Evolutionary conservation across 2,113 vertebrate species (phyloP).

Genomic region (Chaetops frenatus): DNA sequence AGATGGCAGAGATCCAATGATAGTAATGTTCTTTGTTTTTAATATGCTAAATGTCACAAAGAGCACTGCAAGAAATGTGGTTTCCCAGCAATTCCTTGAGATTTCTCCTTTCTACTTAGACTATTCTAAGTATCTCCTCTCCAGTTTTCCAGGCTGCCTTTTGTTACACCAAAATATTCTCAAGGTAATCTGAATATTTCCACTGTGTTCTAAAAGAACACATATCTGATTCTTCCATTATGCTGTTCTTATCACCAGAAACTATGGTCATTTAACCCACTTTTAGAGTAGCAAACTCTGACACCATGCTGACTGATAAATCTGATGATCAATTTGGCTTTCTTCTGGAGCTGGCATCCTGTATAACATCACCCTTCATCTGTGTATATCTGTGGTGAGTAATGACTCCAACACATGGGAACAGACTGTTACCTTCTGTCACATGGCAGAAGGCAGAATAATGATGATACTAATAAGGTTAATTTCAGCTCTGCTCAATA

Average conservation of each 20-base stretch:
- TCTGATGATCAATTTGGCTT: not conserved
- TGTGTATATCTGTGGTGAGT: not conserved
- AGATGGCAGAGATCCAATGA: not conserved
- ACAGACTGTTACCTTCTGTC: slow-evolving; percentile 4
- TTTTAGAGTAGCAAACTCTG: not conserved
- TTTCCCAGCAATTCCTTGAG: not conserved
- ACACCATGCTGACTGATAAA: not conserved
- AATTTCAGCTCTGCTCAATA: not conserved
- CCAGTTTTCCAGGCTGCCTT: not conserved
- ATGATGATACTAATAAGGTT: not conserved
- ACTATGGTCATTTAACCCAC: not conserved
- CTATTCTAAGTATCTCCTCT: not conserved
- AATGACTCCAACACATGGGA: not conserved
- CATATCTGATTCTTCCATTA: not conserved
- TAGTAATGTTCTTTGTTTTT: not conserved
- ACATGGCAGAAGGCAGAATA: not conserved
- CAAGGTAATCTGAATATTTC: not conserved
- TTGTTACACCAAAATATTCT: not conserved
- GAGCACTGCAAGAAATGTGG: not conserved
- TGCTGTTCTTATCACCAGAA: not conserved
- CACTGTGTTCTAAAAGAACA: not conserved
- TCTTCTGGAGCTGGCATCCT: not conserved
- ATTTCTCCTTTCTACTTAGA: not conserved
- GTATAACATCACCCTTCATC: not conserved
- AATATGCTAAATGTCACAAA: not conserved